phyloP scores from a whole-genome alignment of 2,797 vertebrate genomes.

The Etheostoma nigrum region DNA sequence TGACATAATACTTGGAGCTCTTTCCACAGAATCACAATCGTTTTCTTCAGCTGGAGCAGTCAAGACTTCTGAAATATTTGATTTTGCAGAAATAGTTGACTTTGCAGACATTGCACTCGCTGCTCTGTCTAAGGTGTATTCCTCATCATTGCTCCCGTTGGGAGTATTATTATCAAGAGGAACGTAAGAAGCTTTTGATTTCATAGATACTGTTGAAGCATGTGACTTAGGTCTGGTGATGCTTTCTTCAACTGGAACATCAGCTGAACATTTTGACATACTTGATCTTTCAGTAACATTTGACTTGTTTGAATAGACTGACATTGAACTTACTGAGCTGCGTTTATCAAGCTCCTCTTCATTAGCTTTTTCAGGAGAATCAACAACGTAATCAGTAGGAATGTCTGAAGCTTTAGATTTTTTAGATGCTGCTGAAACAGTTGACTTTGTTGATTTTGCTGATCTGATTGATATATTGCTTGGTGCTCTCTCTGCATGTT shows the following conservation, averaged over 20 bases:
- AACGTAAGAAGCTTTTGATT: slow-evolving; percentile 40
- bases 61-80: slow-evolving; percentile 22
- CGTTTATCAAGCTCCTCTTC: too few relatives aligned
- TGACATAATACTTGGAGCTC: slow-evolving; percentile 60
- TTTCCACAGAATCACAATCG: slow-evolving; percentile 11
- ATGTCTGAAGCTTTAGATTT: slow-evolving; percentile 21
- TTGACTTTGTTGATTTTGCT: slow-evolving; percentile 58
- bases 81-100: slow-evolving; percentile 64
- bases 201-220: slow-evolving; percentile 32
- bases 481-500: slow-evolving; percentile 33
- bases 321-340: slow-evolving; percentile 44
- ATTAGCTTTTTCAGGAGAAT: too few relatives aligned
- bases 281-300: slow-evolving; percentile 52
- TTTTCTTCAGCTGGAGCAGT: too few relatives aligned
- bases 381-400: too few relatives aligned
- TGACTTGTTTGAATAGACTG: slow-evolving; percentile 52
- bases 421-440: slow-evolving; percentile 44
- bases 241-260: slow-evolving; percentile 22
- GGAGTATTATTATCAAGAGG: not conserved
- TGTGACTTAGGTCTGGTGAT: slow-evolving; percentile 37
- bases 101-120: slow-evolving; percentile 52
- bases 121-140: slow-evolving; percentile 1
- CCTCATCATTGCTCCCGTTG: slow-evolving; percentile 1
- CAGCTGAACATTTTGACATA: slow-evolving; percentile 40
- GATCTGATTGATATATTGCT: slow-evolving; percentile 57